phyloP scores from a whole-genome alignment of 2,888 invertebrate genomes.

The Polyommatus icarus region DNA sequence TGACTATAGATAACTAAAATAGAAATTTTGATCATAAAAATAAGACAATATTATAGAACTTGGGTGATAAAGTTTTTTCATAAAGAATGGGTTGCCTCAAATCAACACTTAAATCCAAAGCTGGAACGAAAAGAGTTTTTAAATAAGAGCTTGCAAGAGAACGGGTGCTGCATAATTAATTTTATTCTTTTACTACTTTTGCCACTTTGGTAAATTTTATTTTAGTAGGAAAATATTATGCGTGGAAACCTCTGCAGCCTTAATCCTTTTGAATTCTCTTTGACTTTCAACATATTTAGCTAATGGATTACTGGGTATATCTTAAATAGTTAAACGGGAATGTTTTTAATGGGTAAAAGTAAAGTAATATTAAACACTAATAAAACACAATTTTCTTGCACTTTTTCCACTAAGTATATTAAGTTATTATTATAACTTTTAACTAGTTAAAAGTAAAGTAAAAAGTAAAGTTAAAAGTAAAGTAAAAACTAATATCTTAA shows the following conservation, averaged over 20 bases:
- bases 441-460: too few relatives aligned
- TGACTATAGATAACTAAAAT: too few relatives aligned
- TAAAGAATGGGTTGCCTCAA: background rate
- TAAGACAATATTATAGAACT: background rate
- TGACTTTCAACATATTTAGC: background rate
- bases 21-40: background rate
- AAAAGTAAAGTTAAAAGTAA: too few relatives aligned
- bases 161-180: conserved; percentile 11
- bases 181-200: conserved; percentile 10
- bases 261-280: background rate
- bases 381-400: too few relatives aligned
- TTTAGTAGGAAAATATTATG: background rate
- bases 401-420: too few relatives aligned
- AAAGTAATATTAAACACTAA: too few relatives aligned
- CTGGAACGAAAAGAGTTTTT: conserved; percentile 8
- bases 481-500: too few relatives aligned
- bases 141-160: conserved; percentile 13
- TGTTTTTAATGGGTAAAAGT: too few relatives aligned
- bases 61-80: background rate
- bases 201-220: background rate
- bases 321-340: background rate
- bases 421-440: too few relatives aligned
- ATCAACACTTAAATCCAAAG: conserved; percentile 8
- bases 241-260: background rate
- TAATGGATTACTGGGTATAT: background rate